Conservation (phyloP, 2,888 invertebrate species). For the Eupithecia vulgata region DNA sequence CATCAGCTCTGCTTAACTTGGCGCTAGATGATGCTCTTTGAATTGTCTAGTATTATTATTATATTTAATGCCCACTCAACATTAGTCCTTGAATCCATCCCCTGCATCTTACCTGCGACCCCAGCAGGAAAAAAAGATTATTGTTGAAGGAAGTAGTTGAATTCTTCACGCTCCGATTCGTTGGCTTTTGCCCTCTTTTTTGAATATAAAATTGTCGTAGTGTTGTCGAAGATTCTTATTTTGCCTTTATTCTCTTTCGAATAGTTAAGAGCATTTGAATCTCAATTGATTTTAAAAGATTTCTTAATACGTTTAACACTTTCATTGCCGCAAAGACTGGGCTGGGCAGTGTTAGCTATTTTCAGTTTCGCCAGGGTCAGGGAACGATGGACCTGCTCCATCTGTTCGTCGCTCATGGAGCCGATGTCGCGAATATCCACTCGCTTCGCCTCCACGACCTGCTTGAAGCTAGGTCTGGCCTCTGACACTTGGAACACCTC, state of each 20-base stretch:
- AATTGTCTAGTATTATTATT: too few species aligned
- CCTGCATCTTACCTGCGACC: conserved; percentile 30
- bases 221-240: conserved; percentile 6
- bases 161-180: conserved; percentile 39
- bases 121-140: conserved; percentile 31
- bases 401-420: too few species aligned
- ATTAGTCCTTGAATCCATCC: neutral
- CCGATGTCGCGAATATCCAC: too few species aligned
- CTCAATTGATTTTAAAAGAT: neutral
- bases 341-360: too few species aligned
- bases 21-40: too few species aligned
- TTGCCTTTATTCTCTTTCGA: neutral
- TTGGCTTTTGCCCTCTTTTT: conserved; percentile 25
- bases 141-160: conserved; percentile 40
- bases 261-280: neutral
- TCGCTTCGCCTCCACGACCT: too few species aligned
- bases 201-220: conserved; percentile 12
- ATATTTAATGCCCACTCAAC: neutral
- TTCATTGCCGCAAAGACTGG: neutral
- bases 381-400: too few species aligned
- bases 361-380: too few species aligned
- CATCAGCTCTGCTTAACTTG: too few species aligned
- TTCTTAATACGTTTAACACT: neutral
- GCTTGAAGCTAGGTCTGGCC: too few species aligned
- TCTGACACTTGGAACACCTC: too few species aligned